phyloP scores from a whole-genome alignment of 2,888 invertebrate genomes.

The Linnaemya tessellans region DNA sequence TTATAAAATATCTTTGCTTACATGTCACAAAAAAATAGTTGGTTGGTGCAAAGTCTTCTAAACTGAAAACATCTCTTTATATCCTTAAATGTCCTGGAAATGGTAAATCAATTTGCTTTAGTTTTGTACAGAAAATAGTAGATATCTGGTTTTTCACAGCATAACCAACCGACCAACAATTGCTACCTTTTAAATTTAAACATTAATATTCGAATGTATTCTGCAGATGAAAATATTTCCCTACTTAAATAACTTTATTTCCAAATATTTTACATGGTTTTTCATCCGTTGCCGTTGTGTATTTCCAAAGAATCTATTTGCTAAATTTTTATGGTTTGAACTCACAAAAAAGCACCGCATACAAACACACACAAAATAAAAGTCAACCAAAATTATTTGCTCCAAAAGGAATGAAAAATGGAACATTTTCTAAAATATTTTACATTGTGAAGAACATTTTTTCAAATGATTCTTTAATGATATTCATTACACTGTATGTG shows the following conservation, averaged over 20 bases:
- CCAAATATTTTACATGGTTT: neutral
- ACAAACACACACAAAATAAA: neutral
- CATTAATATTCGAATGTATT: neutral
- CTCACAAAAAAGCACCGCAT: neutral
- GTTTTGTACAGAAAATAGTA: too few relatives aligned
- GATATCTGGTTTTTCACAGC: too few relatives aligned
- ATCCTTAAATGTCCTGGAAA: too few relatives aligned
- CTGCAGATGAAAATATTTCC: neutral
- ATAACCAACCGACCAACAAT: too few relatives aligned
- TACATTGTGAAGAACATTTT: too few relatives aligned
- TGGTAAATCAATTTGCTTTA: too few relatives aligned
- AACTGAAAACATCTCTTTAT: too few relatives aligned
- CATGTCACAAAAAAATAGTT: too few relatives aligned
- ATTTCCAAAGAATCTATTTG: neutral
- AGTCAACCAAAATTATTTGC: neutral
- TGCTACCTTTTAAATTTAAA: neutral
- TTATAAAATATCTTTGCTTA: too few relatives aligned
- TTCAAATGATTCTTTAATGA: too few relatives aligned
- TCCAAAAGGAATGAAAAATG: neutral
- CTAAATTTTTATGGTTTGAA: conserved; percentile 11
- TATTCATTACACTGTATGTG: too few relatives aligned
- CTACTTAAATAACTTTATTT: conserved; percentile 19
- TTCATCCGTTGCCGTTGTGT: neutral
- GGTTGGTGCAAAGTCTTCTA: too few relatives aligned
- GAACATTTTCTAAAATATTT: neutral